Conservation (phyloP, 2,113 vertebrate genomes). For the Mesembrinibis cayennensis region DNA sequence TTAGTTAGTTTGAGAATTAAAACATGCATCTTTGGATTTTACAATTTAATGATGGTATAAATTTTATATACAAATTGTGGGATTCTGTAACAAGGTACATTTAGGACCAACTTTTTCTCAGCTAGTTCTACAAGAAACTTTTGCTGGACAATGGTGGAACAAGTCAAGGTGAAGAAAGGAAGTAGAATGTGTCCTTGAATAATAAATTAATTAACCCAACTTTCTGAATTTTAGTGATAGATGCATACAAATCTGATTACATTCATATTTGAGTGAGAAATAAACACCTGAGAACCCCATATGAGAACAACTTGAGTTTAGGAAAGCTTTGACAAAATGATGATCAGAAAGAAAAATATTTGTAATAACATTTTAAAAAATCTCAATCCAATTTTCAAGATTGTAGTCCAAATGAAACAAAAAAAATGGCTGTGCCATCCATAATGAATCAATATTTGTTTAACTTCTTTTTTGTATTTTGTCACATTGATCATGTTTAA, state of each 20-base stretch:
- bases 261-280: background rate
- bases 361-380: background rate
- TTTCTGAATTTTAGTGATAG: background rate
- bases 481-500: constrained; percentile 11
- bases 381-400: background rate
- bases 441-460: background rate
- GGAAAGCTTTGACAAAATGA: background rate
- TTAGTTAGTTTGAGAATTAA: background rate
- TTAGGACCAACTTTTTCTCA: background rate
- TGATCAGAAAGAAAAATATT: background rate
- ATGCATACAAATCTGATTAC: background rate
- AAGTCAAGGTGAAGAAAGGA: background rate
- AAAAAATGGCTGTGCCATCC: background rate
- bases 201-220: background rate
- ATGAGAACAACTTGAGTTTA: background rate
- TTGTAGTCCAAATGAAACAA: background rate
- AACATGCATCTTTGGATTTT: background rate
- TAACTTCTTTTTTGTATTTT: background rate
- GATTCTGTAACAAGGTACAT: background rate
- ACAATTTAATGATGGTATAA: background rate
- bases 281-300: background rate
- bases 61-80: background rate
- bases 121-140: background rate
- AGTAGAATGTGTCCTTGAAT: background rate
- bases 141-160: background rate